These are phyloP conservation scores for Nixonia krombeini DNA, from an alignment of 1,140 invertebrate species.

Conservation along the genomic window DNA sequence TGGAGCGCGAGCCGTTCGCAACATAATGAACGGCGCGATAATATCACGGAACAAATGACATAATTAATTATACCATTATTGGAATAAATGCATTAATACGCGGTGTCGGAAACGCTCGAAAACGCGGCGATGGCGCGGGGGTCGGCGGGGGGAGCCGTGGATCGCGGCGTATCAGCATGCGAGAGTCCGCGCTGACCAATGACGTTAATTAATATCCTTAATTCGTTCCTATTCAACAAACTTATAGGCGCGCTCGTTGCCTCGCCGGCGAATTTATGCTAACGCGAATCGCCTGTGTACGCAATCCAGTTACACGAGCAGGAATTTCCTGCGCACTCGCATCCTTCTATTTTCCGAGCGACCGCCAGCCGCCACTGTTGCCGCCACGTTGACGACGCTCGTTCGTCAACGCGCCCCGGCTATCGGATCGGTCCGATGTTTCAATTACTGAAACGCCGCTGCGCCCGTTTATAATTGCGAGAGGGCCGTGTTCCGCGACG, in stretches of 20 bases:
- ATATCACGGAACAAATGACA: slow-evolving; percentile 24
- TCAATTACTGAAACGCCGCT: slow-evolving; percentile 28
- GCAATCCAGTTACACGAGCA: slow-evolving; percentile 9
- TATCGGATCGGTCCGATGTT: slow-evolving; percentile 37
- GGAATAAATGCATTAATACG: slow-evolving; percentile 5
- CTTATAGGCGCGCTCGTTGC: background rate
- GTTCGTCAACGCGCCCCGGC: slow-evolving; percentile 24
- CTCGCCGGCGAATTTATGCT: slow-evolving; percentile 23
- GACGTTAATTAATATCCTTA: slow-evolving; percentile 33
- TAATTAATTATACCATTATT: slow-evolving; percentile 29
- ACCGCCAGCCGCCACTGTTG: slow-evolving; percentile 3
- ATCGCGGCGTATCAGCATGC: background rate
- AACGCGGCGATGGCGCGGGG: slow-evolving; percentile 6
- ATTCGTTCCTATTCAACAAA: slow-evolving; percentile 32
- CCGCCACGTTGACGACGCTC: background rate
- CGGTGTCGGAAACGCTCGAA: slow-evolving; percentile 20
- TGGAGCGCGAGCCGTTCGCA: too few species aligned
- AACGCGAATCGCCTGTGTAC: slow-evolving; percentile 2
- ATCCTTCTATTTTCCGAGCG: slow-evolving; percentile 27
- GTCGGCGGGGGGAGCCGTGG: too few species aligned
- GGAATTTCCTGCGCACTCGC: slow-evolving; percentile 14
- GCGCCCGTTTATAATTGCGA: slow-evolving; percentile 10
- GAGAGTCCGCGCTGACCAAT: slow-evolving; percentile 33
- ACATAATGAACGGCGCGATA: slow-evolving; percentile 13
- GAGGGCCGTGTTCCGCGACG: slow-evolving; percentile 14